Evolutionary conservation across 2,113 vertebrate species (phyloP), one percentile per base, ranked within the genome.

Genomic region (Cromileptes altivelis): DNA sequence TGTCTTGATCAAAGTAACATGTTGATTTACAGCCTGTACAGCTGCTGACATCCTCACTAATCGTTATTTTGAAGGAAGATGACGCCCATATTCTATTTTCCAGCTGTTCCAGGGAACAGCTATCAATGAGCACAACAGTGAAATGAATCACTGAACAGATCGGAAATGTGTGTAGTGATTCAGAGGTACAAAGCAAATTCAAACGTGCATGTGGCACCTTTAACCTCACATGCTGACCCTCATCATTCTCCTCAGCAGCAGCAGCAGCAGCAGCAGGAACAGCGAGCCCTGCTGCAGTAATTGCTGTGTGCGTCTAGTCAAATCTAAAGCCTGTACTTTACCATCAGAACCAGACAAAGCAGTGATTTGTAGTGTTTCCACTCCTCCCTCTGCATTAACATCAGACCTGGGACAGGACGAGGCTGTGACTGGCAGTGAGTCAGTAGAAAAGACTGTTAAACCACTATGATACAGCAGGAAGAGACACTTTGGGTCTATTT

Each of bases 291-390:
- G 47, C 23, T 84, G 70, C 53, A 85, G 64, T 75, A 91, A 82
- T 82, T 87, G 67, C 65, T 72, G 76, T 70, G 79, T 85, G 57
- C 1, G 69, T 75, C 50, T 80, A 64, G 86, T 81, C 33, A 12
- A 56, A 70, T 75, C 15, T 86, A 21, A 79, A 84, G 67, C 82
- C 89, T 88, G 85, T 88, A 82, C 45, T 90, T 90, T 83, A 73
- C 19, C 42, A 80, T 86, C 80, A 82, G 42, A 86, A 81, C 15
- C 37, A 84, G 72, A 76, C 89, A 88, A 81, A 87, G 79, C 84
- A 81, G 75, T 84, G 71, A 45, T 87, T 84, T 87, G 78, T 72
- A 33, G 45, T 2, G 4, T 80, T 88, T 77, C 68, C 40, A 19
- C 78, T 69, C 85, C 83, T 82, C 85, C 85, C 74, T 69, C 76